Base-by-base conservation (phyloP, 1,140 invertebrate species). In the Fopius arisanus region DNA sequence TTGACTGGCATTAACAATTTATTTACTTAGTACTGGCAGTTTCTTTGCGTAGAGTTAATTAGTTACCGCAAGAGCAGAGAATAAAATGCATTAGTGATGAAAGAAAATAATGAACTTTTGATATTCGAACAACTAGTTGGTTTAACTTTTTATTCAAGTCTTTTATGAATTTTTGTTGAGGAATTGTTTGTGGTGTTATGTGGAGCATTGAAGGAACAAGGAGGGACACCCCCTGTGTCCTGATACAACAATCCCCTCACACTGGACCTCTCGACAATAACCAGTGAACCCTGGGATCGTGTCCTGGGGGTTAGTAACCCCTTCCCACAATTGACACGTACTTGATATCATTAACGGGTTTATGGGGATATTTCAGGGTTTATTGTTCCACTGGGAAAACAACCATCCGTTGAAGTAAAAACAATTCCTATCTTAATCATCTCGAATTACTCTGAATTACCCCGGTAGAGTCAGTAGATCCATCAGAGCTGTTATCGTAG, bases 1-100 rank as follows among this genome's bases (percentile, higher is more conserved):
- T 77, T 75, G 78, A 73, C 77, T 79, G 73, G 78, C 79, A 81
- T 80, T 77, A 74, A 81, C 72, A 78, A 80, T 80, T 81, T 81
- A 81, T 78, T 80, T 75, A 79, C 31, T 70, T 76, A 70, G 75
- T 80, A 19, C 19, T 59, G 54, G 54, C 54, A 23, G 23, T 59
- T 59, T 26, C 77, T 81, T 59, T 59, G 81, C 78, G 82, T 77
- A 83, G 80, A 81, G 77, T 85, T 85, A 85, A 85, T 85, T 85
- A 84, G 84, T 84, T 84, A 84, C 83, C 83, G 79, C 81, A 83
- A 81, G 79, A 83, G 79, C 80, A 72, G 51, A 81, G 76, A 78
- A 80, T 75, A 77, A 80, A 76, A 70, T 72, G 65, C 65, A 73
- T 65, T 51, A 67, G 62, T 59, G 54, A 51, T 51, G 14, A 19